Evolutionary conservation across 2,797 vertebrate genomes (phyloP), one percentile per base, ranked within the genome.

Genomic region (Hypotaenidia philippensis): DNA sequence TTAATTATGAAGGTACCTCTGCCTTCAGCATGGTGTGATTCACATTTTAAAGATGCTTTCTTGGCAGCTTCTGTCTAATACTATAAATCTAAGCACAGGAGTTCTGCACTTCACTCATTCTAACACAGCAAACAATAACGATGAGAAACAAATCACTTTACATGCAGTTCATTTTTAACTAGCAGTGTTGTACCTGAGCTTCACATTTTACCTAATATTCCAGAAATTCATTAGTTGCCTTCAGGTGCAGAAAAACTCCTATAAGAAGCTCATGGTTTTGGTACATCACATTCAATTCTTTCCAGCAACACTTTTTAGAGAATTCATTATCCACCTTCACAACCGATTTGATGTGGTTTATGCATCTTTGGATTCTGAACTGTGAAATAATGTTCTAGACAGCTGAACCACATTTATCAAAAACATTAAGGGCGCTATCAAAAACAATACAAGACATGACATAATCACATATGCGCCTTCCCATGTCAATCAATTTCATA

Each of bases 381-480:
- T 26, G 27, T 63, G 78, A 89, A 81, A 88, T 56, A 47, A 32
- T 55, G 83, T 89, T 71, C 82, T 90, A 78, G 65, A 80, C 94
- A 95, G 94, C 95, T 89, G 83, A 89, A 85, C 23, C 26, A 29
- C 59, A 92, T 93, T 90, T 77, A 90, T 66, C 72, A 85, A 47
- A 83, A 92, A 83, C 29, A 34, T 2, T 44, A 71, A 22, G 20
- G n/a, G 17, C 6, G 23, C 78, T 87, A 92, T 29, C 49, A 20
- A 68, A 94, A 94, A 38, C 53, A 82, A 41, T 8, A 47, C 6
- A 56, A 40, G 50, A 55, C 15, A 40, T 95, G 91, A 96, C 81
- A 82, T 50, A 90, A 92, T 41, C 64, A 36, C 71, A 65, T n/a
- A 40, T n/a, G 81, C 61, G 55, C 71, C 76, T 74, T 89, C 53